Evolutionary conservation across 1,140 invertebrate genomes (phyloP).

Genomic region (Polypedilum pembai): DNA sequence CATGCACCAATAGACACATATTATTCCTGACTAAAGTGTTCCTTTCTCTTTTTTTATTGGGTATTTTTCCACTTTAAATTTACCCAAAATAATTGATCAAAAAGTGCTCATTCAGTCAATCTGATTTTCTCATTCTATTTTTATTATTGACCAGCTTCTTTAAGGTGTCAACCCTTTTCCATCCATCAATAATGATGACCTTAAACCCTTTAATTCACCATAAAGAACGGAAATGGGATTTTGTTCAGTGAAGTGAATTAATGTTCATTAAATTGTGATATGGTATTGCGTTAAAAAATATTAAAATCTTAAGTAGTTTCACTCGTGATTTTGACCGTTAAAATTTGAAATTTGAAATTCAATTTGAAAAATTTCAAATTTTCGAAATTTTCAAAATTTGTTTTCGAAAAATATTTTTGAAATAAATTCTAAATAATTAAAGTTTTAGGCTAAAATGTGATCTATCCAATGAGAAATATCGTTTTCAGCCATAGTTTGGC

Average conservation of each 20-base stretch:
- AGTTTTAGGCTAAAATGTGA: no score
- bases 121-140: not conserved
- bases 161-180: not conserved
- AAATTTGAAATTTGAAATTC: no score
- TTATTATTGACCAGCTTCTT: not conserved
- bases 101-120: not conserved
- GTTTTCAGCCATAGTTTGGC: no score
- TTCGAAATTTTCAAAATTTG: no score
- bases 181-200: not conserved
- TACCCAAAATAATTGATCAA: not conserved
- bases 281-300: not conserved
- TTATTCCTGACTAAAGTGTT: not conserved
- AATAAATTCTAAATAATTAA: not conserved
- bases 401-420: no score
- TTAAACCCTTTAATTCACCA: not conserved
- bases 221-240: constrained; percentile 2
- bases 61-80: constrained; percentile 16
- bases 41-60: not conserved
- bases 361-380: no score
- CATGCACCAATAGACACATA: not conserved
- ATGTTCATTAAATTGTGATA: not conserved
- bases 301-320: no score
- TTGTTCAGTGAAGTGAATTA: not conserved
- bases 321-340: no score
- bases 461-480: no score